Base-by-base conservation (phyloP, 1,140 invertebrate genomes). In the Glossosoma conforme region DNA sequence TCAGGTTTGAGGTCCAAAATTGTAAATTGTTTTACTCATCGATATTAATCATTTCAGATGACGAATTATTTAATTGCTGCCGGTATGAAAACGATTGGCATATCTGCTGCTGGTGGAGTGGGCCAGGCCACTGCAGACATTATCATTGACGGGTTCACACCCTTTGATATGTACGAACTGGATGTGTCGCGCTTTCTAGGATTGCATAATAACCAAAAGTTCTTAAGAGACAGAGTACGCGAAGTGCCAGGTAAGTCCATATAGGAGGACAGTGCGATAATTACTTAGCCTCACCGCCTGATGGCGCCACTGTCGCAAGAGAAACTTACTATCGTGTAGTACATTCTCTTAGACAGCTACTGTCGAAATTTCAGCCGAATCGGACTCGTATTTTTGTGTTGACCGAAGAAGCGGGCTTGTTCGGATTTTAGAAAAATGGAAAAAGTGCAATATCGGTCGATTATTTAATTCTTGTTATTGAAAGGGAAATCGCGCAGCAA, bases 121-220 rank as follows among this genome's bases (percentile, higher is more conserved):
- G 96, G 93, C 1, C 81, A 87, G 61, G 80, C 90, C 0, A 85
- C 93, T 5, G 89, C 91, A 2, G 89, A 98, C 65, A 83, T 91
- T 63, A 94, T 99, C 25, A 77, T 89, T 0, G 85, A 89, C 55
- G 91, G 89, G 0, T 81, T 83, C 45, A 83, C 87, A 0, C 81
- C 81, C n/a, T 77, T 87, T 58, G 91, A 97, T 64, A 80, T 96
- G 68, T 91, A 94, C 64, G 87, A 93, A 60, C 71, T 97, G 46
- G 95, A 98, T 64, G 86, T 98, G 4, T 85, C 86, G 21, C 77
- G 97, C 25, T 99, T 98, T 70, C 77, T 98, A 2, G 91, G 90
- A 2, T 75, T 97, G 20, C 97, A 99, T 65, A 97, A 97, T 65
- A 99, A 98, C 72, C 82, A 87, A 42, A 88, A 91, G 66, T 99